Conservation (phyloP, 2,113 vertebrate species). For the Perccottus glenii region DNA sequence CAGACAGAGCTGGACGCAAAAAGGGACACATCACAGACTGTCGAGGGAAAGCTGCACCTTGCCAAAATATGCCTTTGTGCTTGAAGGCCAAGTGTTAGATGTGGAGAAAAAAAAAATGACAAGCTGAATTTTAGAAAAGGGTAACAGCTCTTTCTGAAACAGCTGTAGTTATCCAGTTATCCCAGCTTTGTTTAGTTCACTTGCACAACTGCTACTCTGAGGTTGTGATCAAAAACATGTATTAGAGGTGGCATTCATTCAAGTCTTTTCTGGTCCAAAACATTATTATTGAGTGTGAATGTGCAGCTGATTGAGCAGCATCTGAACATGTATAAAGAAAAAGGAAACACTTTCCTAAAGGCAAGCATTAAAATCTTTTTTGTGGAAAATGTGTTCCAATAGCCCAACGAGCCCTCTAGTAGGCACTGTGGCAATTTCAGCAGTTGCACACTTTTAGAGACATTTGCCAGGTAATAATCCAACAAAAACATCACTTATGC, state of each 20-base stretch:
- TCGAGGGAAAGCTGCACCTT: not conserved
- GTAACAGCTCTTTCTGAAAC: not conserved
- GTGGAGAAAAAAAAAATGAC: not conserved
- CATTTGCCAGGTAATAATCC: constrained; percentile 49
- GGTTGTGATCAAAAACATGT: not conserved
- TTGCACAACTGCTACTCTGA: not conserved
- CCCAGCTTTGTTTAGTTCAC: not conserved
- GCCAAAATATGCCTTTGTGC: not conserved
- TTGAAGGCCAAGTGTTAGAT: not conserved
- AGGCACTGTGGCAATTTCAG: not conserved
- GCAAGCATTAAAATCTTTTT: not conserved
- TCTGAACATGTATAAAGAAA: too few relatives aligned
- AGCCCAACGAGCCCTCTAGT: not conserved
- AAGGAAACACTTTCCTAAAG: too few relatives aligned
- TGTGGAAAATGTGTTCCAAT: not conserved
- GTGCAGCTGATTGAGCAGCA: too few relatives aligned
- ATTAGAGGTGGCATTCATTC: too few relatives aligned
- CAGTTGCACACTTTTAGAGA: constrained; percentile 7
- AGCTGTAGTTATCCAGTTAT: not conserved
- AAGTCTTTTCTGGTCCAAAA: too few relatives aligned
- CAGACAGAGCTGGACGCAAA: not conserved
- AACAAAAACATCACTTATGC: constrained; percentile 18
- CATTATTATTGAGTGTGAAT: too few relatives aligned
- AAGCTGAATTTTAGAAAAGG: not conserved
- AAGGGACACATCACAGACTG: not conserved